Evolutionary conservation across 2,113 vertebrate genomes (phyloP).

Genomic region (Phalacrocorax carbo): DNA sequence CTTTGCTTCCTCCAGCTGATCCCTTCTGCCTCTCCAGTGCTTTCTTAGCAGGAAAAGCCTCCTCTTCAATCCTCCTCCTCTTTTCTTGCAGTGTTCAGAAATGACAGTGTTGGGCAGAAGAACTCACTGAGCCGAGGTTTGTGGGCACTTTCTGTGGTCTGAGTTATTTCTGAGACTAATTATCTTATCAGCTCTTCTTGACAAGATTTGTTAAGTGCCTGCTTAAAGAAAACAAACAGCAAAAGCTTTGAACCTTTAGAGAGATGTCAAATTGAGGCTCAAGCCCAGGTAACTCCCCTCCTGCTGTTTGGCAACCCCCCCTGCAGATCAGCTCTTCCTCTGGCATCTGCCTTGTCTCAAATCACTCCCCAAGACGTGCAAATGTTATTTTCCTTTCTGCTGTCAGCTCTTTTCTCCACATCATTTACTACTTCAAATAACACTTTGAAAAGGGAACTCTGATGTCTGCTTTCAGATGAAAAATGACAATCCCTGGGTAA

Average conservation of each 20-base stretch:
- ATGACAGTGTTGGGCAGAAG: not conserved
- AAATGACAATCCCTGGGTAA: slow-evolving; percentile 42
- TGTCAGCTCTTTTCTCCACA: slow-evolving; percentile 51
- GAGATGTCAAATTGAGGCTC: not conserved
- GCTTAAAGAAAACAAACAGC: not conserved
- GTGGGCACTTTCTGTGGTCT: not conserved
- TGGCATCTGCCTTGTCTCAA: not conserved
- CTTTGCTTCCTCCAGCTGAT: not conserved
- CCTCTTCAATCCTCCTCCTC: not conserved
- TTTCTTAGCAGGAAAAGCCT: not conserved
- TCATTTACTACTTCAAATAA: slow-evolving; percentile 63
- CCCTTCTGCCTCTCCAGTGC: not conserved
- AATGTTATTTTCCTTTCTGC: slow-evolving; percentile 47
- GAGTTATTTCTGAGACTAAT: slow-evolving; percentile 16
- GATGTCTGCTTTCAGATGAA: slow-evolving; percentile 53
- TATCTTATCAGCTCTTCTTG: not conserved
- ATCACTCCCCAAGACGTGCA: not conserved
- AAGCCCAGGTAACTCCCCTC: not conserved
- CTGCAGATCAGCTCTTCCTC: not conserved
- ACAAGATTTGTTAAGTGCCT: not conserved
- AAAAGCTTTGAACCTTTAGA: not conserved
- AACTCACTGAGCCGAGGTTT: not conserved
- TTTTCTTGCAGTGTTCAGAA: not conserved
- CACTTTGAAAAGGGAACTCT: not conserved
- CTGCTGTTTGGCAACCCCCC: not conserved